Base-by-base conservation (phyloP, 2,113 vertebrate genomes). In the Ornithorhynchus anatinus region DNA sequence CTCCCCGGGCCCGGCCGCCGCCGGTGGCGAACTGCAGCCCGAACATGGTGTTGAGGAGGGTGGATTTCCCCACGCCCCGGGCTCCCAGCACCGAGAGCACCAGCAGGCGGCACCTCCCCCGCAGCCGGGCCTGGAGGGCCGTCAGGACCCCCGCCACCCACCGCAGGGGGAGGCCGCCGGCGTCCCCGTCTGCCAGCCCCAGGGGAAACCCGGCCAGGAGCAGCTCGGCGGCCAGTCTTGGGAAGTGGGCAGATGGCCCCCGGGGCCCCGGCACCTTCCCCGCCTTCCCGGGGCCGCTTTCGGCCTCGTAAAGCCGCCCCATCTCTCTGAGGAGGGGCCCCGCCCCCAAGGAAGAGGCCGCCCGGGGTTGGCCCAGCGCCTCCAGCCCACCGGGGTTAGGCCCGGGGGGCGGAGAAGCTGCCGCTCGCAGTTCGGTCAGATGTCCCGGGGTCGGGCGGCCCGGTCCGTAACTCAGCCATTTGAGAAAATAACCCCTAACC, bases 11-110 rank as follows among this genome's bases (percentile, higher is more conserved):
- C 5, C 89, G 84, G 48, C 77, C 84, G 45, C 79, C 79, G 57
- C 88, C 82, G 0, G 89, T 86, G 20, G 88, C 87, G 62, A 96
- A 95, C 54, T 86, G 92, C 10, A 93, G 79, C 5, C 93, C 93
- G 69, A 97, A 96, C 84, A 96, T 86, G 54, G 93, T 91, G 59
- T 92, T 95, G n/a, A 96, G 87, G 9, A 96, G 80, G 3, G 94
- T 91, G 66, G 92, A 90, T 25, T 94, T 96, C 29, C 95, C 95
- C 2, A 95, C 94, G 84, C 93, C 94, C 4, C 95, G 93, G 12
- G 92, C 89, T 3, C 93, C 94, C 53, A 96, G 80, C 5, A 92
- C 90, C 2, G 94, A 93, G 20, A 94, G 73, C 0, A 95, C 93
- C 52, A 85, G 64, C 40, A 95, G 86, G 37, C 87, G 91, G 0